These are phyloP conservation scores for Temnothorax nylanderi DNA, from an alignment of 1,140 invertebrate species.

Conservation along the genomic window DNA sequence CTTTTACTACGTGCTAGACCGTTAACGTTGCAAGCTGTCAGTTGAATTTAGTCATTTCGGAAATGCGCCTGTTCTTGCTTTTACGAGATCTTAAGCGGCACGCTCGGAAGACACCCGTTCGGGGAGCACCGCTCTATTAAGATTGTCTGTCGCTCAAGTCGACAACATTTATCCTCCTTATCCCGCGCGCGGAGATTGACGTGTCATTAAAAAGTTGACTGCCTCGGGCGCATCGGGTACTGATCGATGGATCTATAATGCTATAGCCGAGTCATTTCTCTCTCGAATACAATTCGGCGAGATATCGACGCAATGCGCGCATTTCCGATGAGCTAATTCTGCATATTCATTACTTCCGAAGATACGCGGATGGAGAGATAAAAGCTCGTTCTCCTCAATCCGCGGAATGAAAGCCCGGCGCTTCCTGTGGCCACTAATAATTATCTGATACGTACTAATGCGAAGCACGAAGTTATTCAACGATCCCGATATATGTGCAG, in stretches of 20 bases:
- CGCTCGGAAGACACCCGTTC: neutral
- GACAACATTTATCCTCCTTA: neutral
- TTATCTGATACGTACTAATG: neutral
- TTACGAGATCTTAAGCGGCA: neutral
- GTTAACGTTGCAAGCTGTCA: neutral
- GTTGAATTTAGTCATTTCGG: neutral
- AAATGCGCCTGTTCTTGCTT: neutral
- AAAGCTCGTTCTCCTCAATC: neutral
- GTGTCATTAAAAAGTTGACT: constrained; percentile 45
- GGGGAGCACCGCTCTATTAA: constrained; percentile 1
- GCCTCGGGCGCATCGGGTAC: neutral
- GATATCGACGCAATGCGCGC: neutral
- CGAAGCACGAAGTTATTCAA: neutral
- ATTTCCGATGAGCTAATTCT: neutral
- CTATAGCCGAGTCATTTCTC: no score
- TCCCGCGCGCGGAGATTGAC: constrained; percentile 33
- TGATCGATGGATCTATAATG: constrained; percentile 27
- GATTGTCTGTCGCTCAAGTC: constrained; percentile 19
- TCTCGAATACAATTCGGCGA: neutral
- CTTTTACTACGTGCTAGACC: no score
- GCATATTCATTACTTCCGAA: constrained; percentile 35
- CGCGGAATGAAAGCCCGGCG: neutral
- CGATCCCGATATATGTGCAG: neutral
- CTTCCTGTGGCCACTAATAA: neutral
- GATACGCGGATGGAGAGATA: neutral